A percentile compares a stretch with the other conserved stretches of the same genome.
Conservation (phyloP, 2,888 invertebrate genomes). For the Cephus runcator region DNA sequence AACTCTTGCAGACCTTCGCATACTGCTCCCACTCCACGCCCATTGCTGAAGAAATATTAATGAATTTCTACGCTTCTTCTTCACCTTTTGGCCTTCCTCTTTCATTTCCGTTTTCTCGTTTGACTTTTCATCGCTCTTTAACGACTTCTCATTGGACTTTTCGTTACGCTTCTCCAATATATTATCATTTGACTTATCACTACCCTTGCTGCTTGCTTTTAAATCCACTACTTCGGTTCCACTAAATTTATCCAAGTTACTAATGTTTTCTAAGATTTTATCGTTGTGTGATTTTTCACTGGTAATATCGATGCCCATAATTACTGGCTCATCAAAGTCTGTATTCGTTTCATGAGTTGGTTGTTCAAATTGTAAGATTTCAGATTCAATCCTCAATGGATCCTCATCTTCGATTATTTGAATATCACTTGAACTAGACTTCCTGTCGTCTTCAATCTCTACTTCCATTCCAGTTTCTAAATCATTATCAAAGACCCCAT, state of each 20-base stretch:
- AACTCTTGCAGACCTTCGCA: constrained; percentile 64
- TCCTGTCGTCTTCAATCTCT: constrained; percentile 52
- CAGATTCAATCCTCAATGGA: constrained; percentile 41
- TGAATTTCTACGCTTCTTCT: constrained; percentile 78
- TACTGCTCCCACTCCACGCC: constrained; percentile 77
- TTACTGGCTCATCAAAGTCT: background rate
- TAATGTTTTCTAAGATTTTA: constrained; percentile 55
- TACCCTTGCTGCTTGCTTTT: constrained; percentile 61
- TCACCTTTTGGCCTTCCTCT: constrained; percentile 67
- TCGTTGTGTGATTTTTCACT: constrained; percentile 65
- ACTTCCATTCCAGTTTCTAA: constrained; percentile 43
- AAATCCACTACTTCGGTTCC: constrained; percentile 55
- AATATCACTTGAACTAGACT: constrained; percentile 48
- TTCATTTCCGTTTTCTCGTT: constrained; percentile 64
- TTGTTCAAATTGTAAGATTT: constrained; percentile 21
- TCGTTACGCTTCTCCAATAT: constrained; percentile 35
- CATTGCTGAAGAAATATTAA: constrained; percentile 79
- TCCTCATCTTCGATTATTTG: constrained; percentile 55
- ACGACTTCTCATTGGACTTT: constrained; percentile 37
- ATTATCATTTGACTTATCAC: constrained; percentile 33
- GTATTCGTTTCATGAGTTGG: constrained; percentile 4
- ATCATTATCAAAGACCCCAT: constrained; percentile 33
- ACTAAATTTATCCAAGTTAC: constrained; percentile 24
- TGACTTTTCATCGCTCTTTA: constrained; percentile 51
- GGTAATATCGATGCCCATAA: constrained; percentile 25